Base-by-base conservation (phyloP, 2,797 vertebrate species). In the Diplodus puntazzo region DNA sequence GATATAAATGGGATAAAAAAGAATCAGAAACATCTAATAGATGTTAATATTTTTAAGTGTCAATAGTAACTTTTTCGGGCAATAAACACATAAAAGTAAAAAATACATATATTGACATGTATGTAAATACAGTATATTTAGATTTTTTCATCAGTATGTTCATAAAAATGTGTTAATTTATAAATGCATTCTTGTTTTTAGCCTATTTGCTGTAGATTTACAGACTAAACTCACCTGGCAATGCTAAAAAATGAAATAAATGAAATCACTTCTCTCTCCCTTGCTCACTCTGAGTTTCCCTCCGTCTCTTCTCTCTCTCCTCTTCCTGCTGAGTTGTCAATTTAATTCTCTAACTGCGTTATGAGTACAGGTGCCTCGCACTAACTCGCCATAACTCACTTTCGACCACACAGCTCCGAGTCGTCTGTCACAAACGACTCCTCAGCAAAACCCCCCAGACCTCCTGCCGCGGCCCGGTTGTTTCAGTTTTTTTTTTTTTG, bases 331-430 rank as follows among this genome's bases (percentile, higher is more conserved):
- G 21, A 66, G 2, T n/a, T 53, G 20, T 46, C 49, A 30, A 23
- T 75, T 18, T 65, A 20, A 73, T 42, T 60, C 20, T 73, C 9
- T 60, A 14, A 52, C 61, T 12, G 25, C 27, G 43, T 67, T 69
- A 63, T 1, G 1, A 42, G 54, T 16, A 4, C 72, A 43, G 77
- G 11, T 55, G 46, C 50, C 16, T 62, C 23, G 62, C 27, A 58
- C 25, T 48, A 68, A 77, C 50, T 30, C 21, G 1, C 46, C 43
- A 11, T 49, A 10, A 49, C 54, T 61, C 23, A 64, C 49, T 66
- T 82, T 48, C 34, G 21, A 72, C 27, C 34, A 46, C 25, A 30
- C 42, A 30, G 45, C 70, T 48, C 62, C 27, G 18, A 25, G 39
- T 45, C 23, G 57, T 49, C 58, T 27, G 20, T 39, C 73, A 53